Percentiles rank a stretch among this genome's conserved stretches.
Conservation (phyloP, 1,140 invertebrate species). For the Holcopasites calliopsidis region DNA sequence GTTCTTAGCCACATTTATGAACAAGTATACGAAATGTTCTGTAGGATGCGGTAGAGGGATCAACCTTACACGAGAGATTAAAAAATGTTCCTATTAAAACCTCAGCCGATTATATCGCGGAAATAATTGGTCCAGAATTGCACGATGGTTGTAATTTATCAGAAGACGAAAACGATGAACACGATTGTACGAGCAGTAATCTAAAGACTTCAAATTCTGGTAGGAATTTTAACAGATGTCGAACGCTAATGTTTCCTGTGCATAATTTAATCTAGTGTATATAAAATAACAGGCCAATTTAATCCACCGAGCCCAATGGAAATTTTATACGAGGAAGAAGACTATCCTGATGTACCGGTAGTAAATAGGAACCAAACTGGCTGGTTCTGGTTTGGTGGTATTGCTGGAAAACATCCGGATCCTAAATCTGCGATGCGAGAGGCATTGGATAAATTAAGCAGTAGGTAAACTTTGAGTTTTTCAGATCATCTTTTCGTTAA, state of each 20-base stretch:
- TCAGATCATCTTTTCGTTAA: slow-evolving; percentile 33
- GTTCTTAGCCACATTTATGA: background rate
- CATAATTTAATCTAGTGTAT: no score
- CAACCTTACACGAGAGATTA: slow-evolving; percentile 78
- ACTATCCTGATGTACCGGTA: slow-evolving; percentile 76
- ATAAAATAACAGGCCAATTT: slow-evolving; percentile 66
- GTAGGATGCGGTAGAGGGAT: slow-evolving; percentile 71
- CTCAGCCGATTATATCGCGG: slow-evolving; percentile 81
- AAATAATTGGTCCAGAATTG: slow-evolving; percentile 79
- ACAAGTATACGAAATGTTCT: slow-evolving; percentile 31
- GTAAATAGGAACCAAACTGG: slow-evolving; percentile 85
- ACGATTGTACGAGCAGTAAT: slow-evolving; percentile 69
- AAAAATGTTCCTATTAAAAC: slow-evolving; percentile 80
- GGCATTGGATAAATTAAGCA: slow-evolving; percentile 87
- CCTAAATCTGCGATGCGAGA: slow-evolving; percentile 81
- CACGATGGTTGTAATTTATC: slow-evolving; percentile 79
- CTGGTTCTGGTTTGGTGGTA: slow-evolving; percentile 90
- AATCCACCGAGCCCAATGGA: slow-evolving; percentile 72
- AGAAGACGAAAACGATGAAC: slow-evolving; percentile 78
- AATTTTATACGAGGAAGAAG: slow-evolving; percentile 70
- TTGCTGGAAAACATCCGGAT: slow-evolving; percentile 82
- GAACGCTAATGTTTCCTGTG: no score
- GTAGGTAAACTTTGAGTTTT: slow-evolving; percentile 83
- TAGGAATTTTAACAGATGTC: slow-evolving; percentile 41
- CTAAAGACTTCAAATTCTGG: slow-evolving; percentile 73